These are phyloP conservation scores for Macrobrachium nipponense DNA, from an alignment of 1,140 invertebrate species.

Conservation along the genomic window DNA sequence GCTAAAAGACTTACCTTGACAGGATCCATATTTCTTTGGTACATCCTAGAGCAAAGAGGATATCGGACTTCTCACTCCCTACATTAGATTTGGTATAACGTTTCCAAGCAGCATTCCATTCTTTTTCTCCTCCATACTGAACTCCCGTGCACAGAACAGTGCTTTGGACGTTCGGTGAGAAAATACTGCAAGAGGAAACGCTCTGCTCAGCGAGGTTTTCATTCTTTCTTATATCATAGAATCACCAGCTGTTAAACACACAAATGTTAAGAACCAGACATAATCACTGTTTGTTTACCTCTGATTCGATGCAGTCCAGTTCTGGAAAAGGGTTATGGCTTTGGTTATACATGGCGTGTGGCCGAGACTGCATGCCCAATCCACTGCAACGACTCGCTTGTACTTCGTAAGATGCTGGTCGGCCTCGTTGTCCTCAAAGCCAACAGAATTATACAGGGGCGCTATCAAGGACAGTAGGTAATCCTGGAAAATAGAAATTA, in stretches of 20 bases:
- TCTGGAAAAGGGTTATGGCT: constrained; percentile 63
- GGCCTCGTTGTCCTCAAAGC: constrained; percentile 51
- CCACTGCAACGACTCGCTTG: constrained; percentile 40
- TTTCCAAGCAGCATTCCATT: constrained; percentile 69
- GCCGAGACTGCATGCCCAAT: constrained; percentile 60
- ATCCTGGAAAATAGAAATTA: not conserved
- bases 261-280: not conserved
- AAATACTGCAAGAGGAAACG: constrained; percentile 5
- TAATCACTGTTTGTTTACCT: constrained; percentile 19
- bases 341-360: constrained; percentile 65
- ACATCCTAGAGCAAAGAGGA: constrained; percentile 80
- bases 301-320: constrained; percentile 66
- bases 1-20: constrained; percentile 67
- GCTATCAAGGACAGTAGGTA: constrained; percentile 39
- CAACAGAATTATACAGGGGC: constrained; percentile 61
- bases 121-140: constrained; percentile 67
- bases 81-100: constrained; percentile 67
- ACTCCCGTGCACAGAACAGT: constrained; percentile 70
- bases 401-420: constrained; percentile 63
- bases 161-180: constrained; percentile 69
- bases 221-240: too few relatives aligned
- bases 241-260: not conserved
- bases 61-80: constrained; percentile 73
- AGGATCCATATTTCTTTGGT: constrained; percentile 69
- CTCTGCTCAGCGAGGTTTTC: too few relatives aligned